These are phyloP conservation scores for Limnothrissa miodon DNA, from an alignment of 2,113 vertebrate species.

Conservation along the genomic window DNA sequence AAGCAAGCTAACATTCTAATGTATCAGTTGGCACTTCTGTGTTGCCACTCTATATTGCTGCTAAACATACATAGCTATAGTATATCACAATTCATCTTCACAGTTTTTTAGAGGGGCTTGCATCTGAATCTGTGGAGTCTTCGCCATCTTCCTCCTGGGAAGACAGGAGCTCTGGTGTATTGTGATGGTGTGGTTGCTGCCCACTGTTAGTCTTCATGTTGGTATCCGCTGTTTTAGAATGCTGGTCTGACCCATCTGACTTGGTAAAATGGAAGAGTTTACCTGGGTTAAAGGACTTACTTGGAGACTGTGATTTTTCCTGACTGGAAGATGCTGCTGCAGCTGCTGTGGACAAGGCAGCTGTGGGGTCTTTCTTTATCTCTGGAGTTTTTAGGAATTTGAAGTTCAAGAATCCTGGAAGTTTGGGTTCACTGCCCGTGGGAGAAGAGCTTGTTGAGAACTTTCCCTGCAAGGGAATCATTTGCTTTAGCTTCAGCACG, in stretches of 20 bases:
- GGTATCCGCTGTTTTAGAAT: slow-evolving; percentile 19
- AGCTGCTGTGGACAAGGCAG: slow-evolving; percentile 35
- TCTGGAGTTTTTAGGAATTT: slow-evolving; percentile 87
- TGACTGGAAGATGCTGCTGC: slow-evolving; percentile 46
- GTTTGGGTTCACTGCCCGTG: slow-evolving; percentile 81
- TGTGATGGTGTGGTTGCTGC: slow-evolving; percentile 62
- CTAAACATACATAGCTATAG: neutral
- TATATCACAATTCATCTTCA: slow-evolving; percentile 26
- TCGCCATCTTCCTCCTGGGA: slow-evolving; percentile 59
- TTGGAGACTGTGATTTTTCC: slow-evolving; percentile 85
- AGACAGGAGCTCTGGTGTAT: slow-evolving; percentile 58
- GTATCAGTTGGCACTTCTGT: neutral
- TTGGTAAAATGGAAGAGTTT: slow-evolving; percentile 87
- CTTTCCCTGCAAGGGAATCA: slow-evolving; percentile 88
- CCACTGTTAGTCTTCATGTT: slow-evolving; percentile 39
- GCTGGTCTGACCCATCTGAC: slow-evolving; percentile 69
- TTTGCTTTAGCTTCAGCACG: slow-evolving; percentile 91
- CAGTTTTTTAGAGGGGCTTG: slow-evolving; percentile 54
- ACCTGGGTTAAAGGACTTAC: slow-evolving; percentile 84
- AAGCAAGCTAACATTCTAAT: slow-evolving; percentile 12
- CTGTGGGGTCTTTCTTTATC: slow-evolving; percentile 69
- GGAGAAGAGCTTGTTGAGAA: slow-evolving; percentile 79
- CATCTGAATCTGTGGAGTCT: slow-evolving; percentile 56
- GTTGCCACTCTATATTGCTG: neutral
- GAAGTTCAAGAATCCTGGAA: slow-evolving; percentile 86